Conservation (phyloP, 2,113 vertebrate species). For the Poeciliopsis turrubarensis region DNA sequence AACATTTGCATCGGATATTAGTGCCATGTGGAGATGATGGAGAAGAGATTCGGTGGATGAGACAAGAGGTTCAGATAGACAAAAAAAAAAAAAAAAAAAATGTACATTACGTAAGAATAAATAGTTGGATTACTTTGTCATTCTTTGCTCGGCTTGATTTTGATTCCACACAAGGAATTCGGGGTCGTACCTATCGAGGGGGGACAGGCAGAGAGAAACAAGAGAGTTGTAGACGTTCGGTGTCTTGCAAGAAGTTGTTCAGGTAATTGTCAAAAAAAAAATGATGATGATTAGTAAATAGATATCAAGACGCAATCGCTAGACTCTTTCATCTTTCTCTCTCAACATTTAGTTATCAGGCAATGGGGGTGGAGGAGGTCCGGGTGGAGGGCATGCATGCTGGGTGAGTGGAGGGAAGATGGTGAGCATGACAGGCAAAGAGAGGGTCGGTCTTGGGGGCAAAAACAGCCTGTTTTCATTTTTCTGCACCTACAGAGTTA, state of each 20-base stretch:
- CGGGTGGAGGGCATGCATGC: constrained; percentile 61
- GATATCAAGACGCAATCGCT: constrained; percentile 56
- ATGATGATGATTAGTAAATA: constrained; percentile 58
- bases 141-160: constrained; percentile 88
- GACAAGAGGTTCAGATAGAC: constrained; percentile 68
- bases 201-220: constrained; percentile 83
- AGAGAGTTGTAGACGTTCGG: constrained; percentile 78
- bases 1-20: constrained; percentile 38
- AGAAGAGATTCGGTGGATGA: constrained; percentile 71
- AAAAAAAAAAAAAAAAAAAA: too few relatives aligned
- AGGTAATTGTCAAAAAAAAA: constrained; percentile 59
- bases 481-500: neutral
- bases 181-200: constrained; percentile 84
- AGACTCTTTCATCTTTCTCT: constrained; percentile 67
- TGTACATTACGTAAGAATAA: constrained; percentile 66
- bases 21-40: constrained; percentile 62
- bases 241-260: constrained; percentile 73
- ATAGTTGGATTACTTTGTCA: constrained; percentile 86
- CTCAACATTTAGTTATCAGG: constrained; percentile 71
- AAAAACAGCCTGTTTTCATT: neutral
- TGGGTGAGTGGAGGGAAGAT: constrained; percentile 45
- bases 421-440: constrained; percentile 66
- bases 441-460: constrained; percentile 68
- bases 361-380: constrained; percentile 50
- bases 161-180: constrained; percentile 90